These are phyloP conservation scores for Phyllotreta striolata DNA, from an alignment of 2,888 invertebrate genomes.

Conservation along the genomic window DNA sequence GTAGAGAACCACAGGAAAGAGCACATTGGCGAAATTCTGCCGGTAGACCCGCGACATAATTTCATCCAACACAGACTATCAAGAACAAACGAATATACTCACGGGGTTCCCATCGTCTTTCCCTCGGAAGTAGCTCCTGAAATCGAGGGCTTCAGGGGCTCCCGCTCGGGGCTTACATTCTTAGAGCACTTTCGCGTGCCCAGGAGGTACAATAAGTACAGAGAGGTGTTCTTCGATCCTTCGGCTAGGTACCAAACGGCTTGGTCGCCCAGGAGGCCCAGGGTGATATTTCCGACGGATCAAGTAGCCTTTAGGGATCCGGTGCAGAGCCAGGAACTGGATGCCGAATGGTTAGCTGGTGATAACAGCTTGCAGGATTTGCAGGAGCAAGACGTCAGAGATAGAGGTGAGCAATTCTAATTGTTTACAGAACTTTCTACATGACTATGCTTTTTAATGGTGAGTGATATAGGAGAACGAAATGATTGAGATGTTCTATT, in stretches of 20 bases:
- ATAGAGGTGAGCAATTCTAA: conserved; percentile 68
- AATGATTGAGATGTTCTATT: too few relatives aligned
- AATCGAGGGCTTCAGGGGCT: conserved; percentile 26
- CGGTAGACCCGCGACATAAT: conserved; percentile 48
- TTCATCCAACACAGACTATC: neutral
- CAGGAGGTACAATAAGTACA: conserved; percentile 45
- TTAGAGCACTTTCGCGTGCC: conserved; percentile 46
- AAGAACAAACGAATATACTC: conserved; percentile 9
- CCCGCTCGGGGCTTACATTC: conserved; percentile 41
- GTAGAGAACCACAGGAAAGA: conserved; percentile 51
- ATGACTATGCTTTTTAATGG: neutral
- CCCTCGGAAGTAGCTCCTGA: conserved; percentile 29
- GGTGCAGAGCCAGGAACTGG: conserved; percentile 47
- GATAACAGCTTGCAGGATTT: conserved; percentile 68
- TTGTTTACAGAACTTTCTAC: neutral
- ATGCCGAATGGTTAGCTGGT: conserved; percentile 56
- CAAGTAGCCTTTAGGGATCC: conserved; percentile 58
- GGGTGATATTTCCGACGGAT: conserved; percentile 61
- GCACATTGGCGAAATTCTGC: conserved; percentile 60
- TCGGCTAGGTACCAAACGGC: conserved; percentile 49
- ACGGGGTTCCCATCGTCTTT: conserved; percentile 36
- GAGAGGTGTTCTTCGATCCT: conserved; percentile 50
- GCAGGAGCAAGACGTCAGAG: conserved; percentile 64
- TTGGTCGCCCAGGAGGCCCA: conserved; percentile 56
- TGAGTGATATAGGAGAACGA: neutral